phyloP scores from a whole-genome alignment of 2,113 vertebrate genomes.

The rat (Rattus norvegicus) region GRCr8 NC_086026.1:120244001-120244500 shows the following conservation, averaged over 20 bases:
- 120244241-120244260: neutral
- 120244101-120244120: slow-evolving; percentile 15
- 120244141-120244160: slow-evolving; percentile 39
- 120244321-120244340: neutral
- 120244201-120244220: neutral
- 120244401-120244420: neutral
- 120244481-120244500: neutral
- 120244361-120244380: neutral
- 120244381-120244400: neutral
- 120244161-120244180: slow-evolving; percentile 34
- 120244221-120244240: neutral
- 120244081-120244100: neutral
- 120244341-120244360: neutral
- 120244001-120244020: neutral
- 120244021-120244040: slow-evolving; percentile 1
- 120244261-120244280: neutral
- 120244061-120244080: neutral
- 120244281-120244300: neutral
- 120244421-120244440: neutral
- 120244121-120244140: slow-evolving; percentile 32
- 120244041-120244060: neutral
- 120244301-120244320: neutral
- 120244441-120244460: neutral
- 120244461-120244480: neutral
- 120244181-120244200: neutral